These are phyloP conservation scores for Chrysolina oricalcia DNA, from an alignment of 2,888 invertebrate genomes.

Conservation along the genomic window DNA sequence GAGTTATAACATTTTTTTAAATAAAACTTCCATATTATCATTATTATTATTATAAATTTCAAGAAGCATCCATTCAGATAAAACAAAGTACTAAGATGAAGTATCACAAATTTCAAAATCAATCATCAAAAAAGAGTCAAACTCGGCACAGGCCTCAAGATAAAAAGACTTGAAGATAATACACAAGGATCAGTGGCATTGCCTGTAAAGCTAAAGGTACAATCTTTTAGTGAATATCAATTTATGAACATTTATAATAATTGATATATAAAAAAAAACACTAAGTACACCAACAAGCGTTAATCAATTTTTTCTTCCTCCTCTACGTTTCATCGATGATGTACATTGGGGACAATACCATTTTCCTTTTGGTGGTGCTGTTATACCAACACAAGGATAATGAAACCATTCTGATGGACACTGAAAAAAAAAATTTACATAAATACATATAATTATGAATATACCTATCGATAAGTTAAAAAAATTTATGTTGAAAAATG, in stretches of 20 bases:
- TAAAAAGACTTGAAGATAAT: no score
- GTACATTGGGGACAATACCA: slow-evolving; percentile 99
- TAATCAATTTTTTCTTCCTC: slow-evolving; percentile 84
- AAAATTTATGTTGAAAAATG: background rate
- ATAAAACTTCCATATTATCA: no score
- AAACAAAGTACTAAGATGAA: no score
- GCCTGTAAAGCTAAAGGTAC: background rate
- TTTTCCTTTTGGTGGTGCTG: slow-evolving; percentile 96
- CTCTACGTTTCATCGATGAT: slow-evolving; percentile 87
- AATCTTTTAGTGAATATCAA: no score
- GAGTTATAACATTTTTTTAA: no score
- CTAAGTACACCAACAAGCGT: background rate
- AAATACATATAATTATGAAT: slow-evolving; percentile 32
- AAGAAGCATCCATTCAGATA: no score
- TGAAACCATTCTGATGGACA: slow-evolving; percentile 99
- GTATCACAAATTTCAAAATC: no score
- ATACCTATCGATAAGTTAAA: slow-evolving; percentile 12
- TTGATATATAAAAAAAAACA: background rate
- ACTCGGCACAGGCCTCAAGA: no score
- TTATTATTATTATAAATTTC: no score
- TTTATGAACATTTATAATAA: background rate
- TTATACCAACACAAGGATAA: slow-evolving; percentile 97
- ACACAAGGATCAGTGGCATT: no score
- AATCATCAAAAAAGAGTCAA: no score
- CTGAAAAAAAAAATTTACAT: slow-evolving; percentile 73